Evolutionary conservation across 1,140 invertebrate species (phyloP), one percentile per base, ranked within the genome.

Genomic region (Conopomorpha cramerella): DNA sequence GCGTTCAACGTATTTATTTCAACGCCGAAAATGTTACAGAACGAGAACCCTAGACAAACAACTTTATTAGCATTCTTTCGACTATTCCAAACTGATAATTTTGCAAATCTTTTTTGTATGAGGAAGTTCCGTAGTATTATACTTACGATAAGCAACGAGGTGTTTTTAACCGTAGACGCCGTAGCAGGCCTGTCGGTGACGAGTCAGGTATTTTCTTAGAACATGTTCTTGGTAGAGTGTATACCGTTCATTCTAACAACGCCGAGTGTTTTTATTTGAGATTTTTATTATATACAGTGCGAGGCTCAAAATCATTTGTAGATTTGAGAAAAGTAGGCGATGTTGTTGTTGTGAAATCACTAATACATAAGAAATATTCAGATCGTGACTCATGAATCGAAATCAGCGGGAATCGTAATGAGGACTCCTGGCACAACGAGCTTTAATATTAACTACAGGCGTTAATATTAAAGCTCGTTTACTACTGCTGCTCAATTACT

Each of bases 31-130:
- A 58, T 48, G 28, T 46, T 3, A 17, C 11, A 33, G 47, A 55
- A 14, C 30, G 27, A 39, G 2, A 50, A 48, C 19, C 49, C 49
- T 8, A 35, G 45, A 30, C 32, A 47, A 38, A 51, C 54, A 11
- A 57, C 48, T 23, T 31, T 51, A 2, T 18, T 46, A 14, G 46
- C 51, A 26, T 54, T 57, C 25, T 57, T 51, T 30, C n/a, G 14
- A 11, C 23, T 54, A 25, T 58, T 45, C 12, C 7, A 46, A 34
- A 34, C 25, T 13, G 47, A 55, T 34, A 16, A 46, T 30, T 51
- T 51, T 34, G 45, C 51, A 13, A 46, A 43, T 42, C 43, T 16
- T 17, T 52, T 8, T 19, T 41, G 8, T 51, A 52, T 34, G 36
- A 44, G 1, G 32, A 49, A 44, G 41, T 51, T 26, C 45, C 46